Base-by-base conservation (phyloP, 2,797 vertebrate species). In the Rachycentron canadum region DNA sequence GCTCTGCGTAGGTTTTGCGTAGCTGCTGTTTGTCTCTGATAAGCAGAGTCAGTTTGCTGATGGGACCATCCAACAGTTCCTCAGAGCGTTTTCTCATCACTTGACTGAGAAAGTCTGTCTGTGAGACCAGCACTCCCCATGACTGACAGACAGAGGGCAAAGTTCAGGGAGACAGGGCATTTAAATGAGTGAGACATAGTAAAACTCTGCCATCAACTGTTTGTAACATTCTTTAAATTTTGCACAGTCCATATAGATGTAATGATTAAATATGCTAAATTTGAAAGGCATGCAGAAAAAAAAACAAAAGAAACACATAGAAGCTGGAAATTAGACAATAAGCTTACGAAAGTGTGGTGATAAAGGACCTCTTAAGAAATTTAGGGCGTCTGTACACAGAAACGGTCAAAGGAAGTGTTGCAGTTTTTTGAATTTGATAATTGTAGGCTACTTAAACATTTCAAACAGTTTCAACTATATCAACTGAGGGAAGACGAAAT, bases 1-100 rank as follows among this genome's bases (percentile, higher is more conserved):
- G 97, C 66, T 99, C 98, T 0, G 92, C 69, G 71, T 97, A 99
- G 47, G 89, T 93, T 89, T 96, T 97, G 47, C 96, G 96, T 38
- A 99, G 95, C 86, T 97, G 98, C 93, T 99, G 98, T 87, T 99
- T 99, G 94, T 97, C 97, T 0, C 95, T 96, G 84, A 99, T 97
- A 60, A 99, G 96, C 78, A 98, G 89, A 14, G 95, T 95, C 65
- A 99, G 92, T 89, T 97, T 99, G 93, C 95, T 96, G 86, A 99
- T 93, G 0, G 98, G 98, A 19, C 98, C 98, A 0, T 96, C 89
- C 26, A 84, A 87, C 89, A 99, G 93, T 25, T 97, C 96, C 72
- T 99, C 98, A 0, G 97, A 97, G 0, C 95, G 96, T 69, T 93
- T 97, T 81, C 93, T 95, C 87, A 99, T 95, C 79, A 96, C 61